Evolutionary conservation across 2,888 invertebrate species (phyloP), one percentile per base, ranked within the genome.

Genomic region (Frankliniella intonsa): DNA sequence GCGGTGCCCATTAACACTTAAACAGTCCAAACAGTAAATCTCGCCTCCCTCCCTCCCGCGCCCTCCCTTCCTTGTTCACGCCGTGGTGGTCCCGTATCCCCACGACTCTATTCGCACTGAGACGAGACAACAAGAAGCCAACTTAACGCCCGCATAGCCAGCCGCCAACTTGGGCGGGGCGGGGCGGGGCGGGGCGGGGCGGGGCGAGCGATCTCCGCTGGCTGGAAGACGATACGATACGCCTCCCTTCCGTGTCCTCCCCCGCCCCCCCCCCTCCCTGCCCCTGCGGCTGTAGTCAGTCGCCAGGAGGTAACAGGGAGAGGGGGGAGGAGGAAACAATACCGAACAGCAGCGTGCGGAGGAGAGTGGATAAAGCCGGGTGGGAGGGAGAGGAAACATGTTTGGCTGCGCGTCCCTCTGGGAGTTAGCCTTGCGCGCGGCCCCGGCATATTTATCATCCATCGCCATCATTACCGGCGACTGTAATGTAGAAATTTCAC

Each of bases 401-500:
- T 62, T 62, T 17, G n/a, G n/a, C 62, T n/a, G 62, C n/a, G 17
- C 19, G 62, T 14, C 7, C 62, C 17, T 19, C 19, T 1, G 62
- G n/a, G 62, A 62, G 62, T 38, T 38, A 5, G 3, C 38, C 38
- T 38, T 3, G 38, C 38, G 38, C 38, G 55, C 55, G 0, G 14
- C 55, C 25, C 69, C 12, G 25, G 69, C 69, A 76, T 22, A 76
- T 76, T 76, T 76, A 76, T 76, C 69, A 76, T 25, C 69, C 25
- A 76, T 76, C 25, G 22, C 69, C 69, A 76, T 76, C 69, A 76
- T 76, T 12, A 76, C 22, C 69, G 11, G 9, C 69, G 25, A 76
- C 69, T 76, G 25, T 76, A 76, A 76, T 76, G 69, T 76, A 76
- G 22, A 76, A 76, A 76, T 76, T 76, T 76, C 69, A 76, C 69